Evolutionary conservation across 2,113 vertebrate species (phyloP).

Genomic region (Brienomyrus brachyistius): DNA sequence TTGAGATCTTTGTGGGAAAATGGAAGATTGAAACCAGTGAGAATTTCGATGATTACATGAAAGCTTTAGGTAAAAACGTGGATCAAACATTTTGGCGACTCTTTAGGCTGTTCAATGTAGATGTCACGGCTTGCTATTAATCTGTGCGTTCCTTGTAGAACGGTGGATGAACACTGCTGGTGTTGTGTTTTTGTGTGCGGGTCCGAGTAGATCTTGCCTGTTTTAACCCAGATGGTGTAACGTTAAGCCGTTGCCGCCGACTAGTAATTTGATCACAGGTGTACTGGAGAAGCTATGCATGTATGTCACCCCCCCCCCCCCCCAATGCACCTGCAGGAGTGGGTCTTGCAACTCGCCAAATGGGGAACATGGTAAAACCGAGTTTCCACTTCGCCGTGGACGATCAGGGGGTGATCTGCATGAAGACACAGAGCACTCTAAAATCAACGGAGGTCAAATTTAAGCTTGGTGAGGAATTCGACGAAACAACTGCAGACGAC

Average conservation of each 20-base stretch:
- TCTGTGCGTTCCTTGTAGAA: not conserved
- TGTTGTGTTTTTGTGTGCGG: not conserved
- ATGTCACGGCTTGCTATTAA: not conserved
- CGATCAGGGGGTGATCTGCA: not conserved
- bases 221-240: not conserved
- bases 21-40: conserved; percentile 76
- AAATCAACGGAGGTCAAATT: not conserved
- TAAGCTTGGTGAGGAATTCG: not conserved
- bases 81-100: not conserved
- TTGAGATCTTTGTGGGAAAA: conserved; percentile 69
- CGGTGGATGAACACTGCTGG: not conserved
- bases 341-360: not conserved
- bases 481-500: not conserved
- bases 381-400: not conserved
- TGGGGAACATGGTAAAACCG: not conserved
- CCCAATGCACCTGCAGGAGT: not conserved
- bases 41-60: conserved; percentile 83
- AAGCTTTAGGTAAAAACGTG: conserved; percentile 64
- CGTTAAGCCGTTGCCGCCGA: not conserved
- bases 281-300: not conserved
- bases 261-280: not conserved
- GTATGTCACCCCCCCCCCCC: not conserved
- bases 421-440: not conserved
- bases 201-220: not conserved
- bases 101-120: not conserved